Evolutionary conservation across 2,113 vertebrate genomes (phyloP).

Genomic region (Mesocricetus auratus): DNA sequence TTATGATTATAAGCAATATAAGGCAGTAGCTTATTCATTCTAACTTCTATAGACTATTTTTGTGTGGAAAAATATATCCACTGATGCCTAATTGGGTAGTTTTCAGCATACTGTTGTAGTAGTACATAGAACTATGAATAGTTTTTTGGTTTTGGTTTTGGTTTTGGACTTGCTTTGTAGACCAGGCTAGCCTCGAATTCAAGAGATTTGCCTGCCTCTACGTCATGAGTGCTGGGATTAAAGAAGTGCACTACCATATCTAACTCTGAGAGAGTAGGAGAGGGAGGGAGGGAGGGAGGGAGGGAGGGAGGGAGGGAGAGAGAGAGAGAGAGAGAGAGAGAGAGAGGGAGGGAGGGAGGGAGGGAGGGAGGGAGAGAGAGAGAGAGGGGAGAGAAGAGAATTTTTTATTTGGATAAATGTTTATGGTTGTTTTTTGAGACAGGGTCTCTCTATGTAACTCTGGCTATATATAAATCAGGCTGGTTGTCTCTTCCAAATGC

Average conservation of each 20-base stretch:
- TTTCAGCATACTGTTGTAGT: constrained; percentile 29
- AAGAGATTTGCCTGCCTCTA: not conserved
- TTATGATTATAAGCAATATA: not conserved
- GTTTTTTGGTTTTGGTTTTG: not conserved
- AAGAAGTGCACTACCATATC: not conserved
- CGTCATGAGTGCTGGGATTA: not conserved
- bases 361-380: not conserved
- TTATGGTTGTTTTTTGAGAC: not conserved
- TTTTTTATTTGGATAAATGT: not conserved
- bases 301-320: not conserved
- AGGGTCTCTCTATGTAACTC: not conserved
- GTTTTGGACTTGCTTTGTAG: not conserved
- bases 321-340: too few species aligned
- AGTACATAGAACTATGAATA: not conserved
- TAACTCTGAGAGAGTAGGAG: not conserved
- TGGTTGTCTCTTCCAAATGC: constrained; percentile 8
- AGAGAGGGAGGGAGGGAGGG: not conserved
- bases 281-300: not conserved
- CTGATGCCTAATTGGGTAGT: constrained; percentile 7
- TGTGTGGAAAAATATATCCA: not conserved
- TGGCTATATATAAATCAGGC: not conserved
- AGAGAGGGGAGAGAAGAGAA: not conserved
- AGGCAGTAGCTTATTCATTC: constrained; percentile 6
- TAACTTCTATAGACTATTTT: constrained; percentile 21
- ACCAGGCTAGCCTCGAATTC: not conserved